Evolutionary conservation across 1,140 invertebrate genomes (phyloP), one percentile per base, ranked within the genome.

Genomic region (Drosophila arawakana): DNA sequence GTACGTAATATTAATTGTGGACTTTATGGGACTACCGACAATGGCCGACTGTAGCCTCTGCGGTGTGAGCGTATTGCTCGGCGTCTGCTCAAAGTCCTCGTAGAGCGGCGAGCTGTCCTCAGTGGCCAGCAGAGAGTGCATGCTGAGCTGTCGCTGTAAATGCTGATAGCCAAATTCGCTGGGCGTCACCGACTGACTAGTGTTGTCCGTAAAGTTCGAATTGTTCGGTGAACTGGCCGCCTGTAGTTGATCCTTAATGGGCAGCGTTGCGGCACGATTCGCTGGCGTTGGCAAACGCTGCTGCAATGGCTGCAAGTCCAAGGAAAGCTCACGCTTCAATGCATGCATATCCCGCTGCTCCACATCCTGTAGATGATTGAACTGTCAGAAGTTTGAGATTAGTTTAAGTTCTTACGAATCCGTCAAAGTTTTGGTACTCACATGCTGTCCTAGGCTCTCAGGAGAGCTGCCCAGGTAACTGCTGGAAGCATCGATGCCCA

Each of bases 1-100:
- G 74, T 95, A 95, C 2, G 94, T 95, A n/a, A 95, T 95, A 90
- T 94, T 95, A 7, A 95, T 95, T 0, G 95, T 95, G 0, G 95
- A 95, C 82, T 94, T 94, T n/a, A 94, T 86, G 0, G 94, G 94
- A 65, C 94, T 94, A 15, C 54, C 37, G 15, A 73, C 35, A 9
- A 7, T 18, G 13, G 62, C 18, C 30, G n/a, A 43, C 11, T 58
- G 52, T 11, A 70, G 70, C 37, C 79, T 88, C 18, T 72, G 73
- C 4, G 80, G 81, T 41, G 78, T 76, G 30, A 71, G 37, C 9
- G 78, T 52, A 68, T 84, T 88, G 54, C 86, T 86, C 8, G 85
- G 86, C 21, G 91, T 91, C 65, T 88, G 90, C 15, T 92, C 91
- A 30, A 84, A 92, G 39, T 92, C 91, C 49, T 92, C 91, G 72